Evolutionary conservation across 2,888 invertebrate species (phyloP).

Genomic region (Rambutsinella grinnellia): DNA sequence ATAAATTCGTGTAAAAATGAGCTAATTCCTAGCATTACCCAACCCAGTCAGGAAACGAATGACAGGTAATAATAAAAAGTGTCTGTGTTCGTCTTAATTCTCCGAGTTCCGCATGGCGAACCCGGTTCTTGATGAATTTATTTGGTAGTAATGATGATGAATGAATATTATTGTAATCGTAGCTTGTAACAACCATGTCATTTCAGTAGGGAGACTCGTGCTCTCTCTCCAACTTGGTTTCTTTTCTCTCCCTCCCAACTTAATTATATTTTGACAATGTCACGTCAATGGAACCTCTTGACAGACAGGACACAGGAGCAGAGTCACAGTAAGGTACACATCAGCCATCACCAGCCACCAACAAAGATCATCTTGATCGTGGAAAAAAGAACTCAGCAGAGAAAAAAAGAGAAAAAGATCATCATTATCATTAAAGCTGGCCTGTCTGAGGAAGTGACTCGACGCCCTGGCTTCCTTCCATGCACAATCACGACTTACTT

Average conservation of each 20-base stretch:
- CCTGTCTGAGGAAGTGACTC: too few species aligned
- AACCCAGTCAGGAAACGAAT: too few species aligned
- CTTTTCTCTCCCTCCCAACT: background rate
- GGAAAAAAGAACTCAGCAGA: too few species aligned
- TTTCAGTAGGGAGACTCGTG: background rate
- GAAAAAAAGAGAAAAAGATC: background rate
- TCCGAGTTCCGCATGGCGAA: too few species aligned
- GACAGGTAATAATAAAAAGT: too few species aligned
- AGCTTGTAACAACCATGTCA: too few species aligned
- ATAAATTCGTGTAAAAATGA: too few species aligned
- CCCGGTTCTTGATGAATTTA: too few species aligned
- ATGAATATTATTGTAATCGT: too few species aligned
- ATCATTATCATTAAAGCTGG: background rate
- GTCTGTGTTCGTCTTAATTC: too few species aligned
- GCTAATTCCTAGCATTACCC: too few species aligned
- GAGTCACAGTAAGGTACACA: background rate
- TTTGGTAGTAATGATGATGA: too few species aligned
- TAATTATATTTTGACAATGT: conserved; percentile 39
- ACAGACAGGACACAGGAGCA: background rate
- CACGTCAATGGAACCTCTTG: conserved; percentile 40
- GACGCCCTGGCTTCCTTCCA: conserved; percentile 6
- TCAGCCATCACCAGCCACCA: background rate
- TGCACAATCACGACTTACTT: background rate
- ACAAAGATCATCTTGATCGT: background rate
- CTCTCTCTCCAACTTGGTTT: background rate